Percentiles rank a stretch among this genome's conserved stretches.
Evolutionary conservation across 2,113 vertebrate species (phyloP).

Genomic region (Notothenia rossii): DNA sequence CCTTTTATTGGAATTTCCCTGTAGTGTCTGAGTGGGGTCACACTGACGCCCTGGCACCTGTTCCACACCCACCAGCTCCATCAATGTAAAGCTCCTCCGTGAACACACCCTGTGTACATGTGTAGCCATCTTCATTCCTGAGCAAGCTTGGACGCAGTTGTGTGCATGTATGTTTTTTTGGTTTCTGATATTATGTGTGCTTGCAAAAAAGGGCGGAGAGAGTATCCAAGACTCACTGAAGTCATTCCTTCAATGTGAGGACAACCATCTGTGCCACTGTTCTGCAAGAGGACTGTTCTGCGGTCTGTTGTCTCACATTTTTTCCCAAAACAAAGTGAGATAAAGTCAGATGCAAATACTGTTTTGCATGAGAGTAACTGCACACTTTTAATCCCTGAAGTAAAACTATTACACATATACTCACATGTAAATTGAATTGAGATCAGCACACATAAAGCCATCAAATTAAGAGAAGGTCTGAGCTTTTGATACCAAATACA

Average conservation of each 20-base stretch:
- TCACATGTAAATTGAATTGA: conserved; percentile 49
- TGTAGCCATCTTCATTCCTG: conserved; percentile 66
- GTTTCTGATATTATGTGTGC: conserved; percentile 9
- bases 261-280: conserved; percentile 36
- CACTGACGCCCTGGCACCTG: conserved; percentile 63
- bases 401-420: conserved; percentile 15
- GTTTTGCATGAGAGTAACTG: not conserved
- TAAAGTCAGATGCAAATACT: not conserved
- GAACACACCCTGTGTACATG: conserved; percentile 42
- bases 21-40: conserved; percentile 24
- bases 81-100: conserved; percentile 26
- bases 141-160: conserved; percentile 62
- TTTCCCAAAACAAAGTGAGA: not conserved
- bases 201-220: not conserved
- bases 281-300: conserved; percentile 21
- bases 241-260: conserved; percentile 36
- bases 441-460: conserved; percentile 9
- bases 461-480: conserved; percentile 17
- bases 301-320: not conserved
- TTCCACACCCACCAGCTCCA: conserved; percentile 51
- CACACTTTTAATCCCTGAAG: conserved; percentile 1
- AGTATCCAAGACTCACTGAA: conserved; percentile 44
- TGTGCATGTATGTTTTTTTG: conserved; percentile 15
- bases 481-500: conserved; percentile 15
- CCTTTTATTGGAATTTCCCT: conserved; percentile 54